Evolutionary conservation across 2,113 vertebrate genomes (phyloP).

Genomic region (Proterorhinus semilunaris): DNA sequence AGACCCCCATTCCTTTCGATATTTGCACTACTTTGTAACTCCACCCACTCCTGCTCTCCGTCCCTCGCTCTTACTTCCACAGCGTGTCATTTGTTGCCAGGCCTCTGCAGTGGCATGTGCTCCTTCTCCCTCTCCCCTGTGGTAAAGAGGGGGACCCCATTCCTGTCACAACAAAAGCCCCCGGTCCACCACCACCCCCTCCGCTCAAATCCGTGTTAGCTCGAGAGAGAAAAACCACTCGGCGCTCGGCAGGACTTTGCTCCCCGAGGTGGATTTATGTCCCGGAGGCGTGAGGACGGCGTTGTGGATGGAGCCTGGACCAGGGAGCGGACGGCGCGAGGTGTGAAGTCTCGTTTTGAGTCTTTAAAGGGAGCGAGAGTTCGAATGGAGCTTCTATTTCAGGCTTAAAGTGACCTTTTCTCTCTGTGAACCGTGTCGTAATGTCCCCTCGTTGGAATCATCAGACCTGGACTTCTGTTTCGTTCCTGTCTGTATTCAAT

Average conservation of each 20-base stretch:
- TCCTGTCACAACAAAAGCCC: constrained; percentile 37
- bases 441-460: too few species aligned
- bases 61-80: not conserved
- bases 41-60: not conserved
- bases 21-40: too few species aligned
- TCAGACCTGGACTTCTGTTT: too few species aligned
- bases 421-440: too few species aligned
- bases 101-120: constrained; percentile 63
- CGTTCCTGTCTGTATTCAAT: too few species aligned
- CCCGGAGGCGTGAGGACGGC: not conserved
- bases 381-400: too few species aligned
- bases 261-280: constrained; percentile 17
- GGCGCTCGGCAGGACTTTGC: not conserved
- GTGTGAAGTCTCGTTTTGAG: constrained; percentile 53
- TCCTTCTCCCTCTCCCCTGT: constrained; percentile 47
- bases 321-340: constrained; percentile 50
- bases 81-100: constrained; percentile 73
- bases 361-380: constrained; percentile 16
- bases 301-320: constrained; percentile 21
- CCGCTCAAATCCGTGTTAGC: constrained; percentile 1
- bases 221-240: not conserved
- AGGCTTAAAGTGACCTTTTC: too few species aligned
- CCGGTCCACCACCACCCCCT: constrained; percentile 15
- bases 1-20: not conserved
- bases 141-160: constrained; percentile 30